phyloP scores from a whole-genome alignment of 2,113 vertebrate genomes.

The Nestor notabilis region DNA sequence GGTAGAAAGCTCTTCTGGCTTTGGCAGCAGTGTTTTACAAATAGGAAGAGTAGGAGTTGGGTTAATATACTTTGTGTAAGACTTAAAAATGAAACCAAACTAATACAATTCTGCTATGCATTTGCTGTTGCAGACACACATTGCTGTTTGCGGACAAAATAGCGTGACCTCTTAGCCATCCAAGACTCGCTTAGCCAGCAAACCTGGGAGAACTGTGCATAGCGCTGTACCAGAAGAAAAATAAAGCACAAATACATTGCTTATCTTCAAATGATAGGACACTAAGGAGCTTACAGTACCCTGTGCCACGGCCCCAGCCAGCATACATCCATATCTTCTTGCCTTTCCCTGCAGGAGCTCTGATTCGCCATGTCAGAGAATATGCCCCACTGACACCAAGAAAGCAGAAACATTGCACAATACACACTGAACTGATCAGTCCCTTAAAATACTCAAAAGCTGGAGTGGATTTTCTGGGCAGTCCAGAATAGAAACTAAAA shows the following conservation, averaged over 20 bases:
- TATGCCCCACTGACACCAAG: background rate
- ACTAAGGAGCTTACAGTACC: background rate
- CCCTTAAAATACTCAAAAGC: background rate
- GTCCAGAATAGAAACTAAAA: background rate
- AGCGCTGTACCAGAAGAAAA: background rate
- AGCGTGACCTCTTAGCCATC: background rate
- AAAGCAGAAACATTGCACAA: background rate
- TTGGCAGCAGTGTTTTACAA: background rate
- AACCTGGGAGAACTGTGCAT: background rate
- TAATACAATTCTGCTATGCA: background rate
- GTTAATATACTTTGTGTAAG: background rate
- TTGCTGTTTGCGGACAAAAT: background rate
- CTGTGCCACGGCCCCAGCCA: background rate
- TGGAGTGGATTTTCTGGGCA: background rate
- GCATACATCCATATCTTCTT: rapidly evolving
- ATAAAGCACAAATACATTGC: background rate
- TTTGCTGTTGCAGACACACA: background rate
- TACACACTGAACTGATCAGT: background rate
- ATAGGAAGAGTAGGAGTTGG: background rate
- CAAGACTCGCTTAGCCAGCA: background rate
- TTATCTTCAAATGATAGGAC: background rate
- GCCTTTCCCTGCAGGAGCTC: background rate
- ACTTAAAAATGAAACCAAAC: background rate
- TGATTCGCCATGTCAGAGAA: background rate
- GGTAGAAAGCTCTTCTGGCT: background rate